Evolutionary conservation across 2,888 invertebrate genomes (phyloP), one percentile per base, ranked within the genome.

Genomic region (Andrena flavipes): DNA sequence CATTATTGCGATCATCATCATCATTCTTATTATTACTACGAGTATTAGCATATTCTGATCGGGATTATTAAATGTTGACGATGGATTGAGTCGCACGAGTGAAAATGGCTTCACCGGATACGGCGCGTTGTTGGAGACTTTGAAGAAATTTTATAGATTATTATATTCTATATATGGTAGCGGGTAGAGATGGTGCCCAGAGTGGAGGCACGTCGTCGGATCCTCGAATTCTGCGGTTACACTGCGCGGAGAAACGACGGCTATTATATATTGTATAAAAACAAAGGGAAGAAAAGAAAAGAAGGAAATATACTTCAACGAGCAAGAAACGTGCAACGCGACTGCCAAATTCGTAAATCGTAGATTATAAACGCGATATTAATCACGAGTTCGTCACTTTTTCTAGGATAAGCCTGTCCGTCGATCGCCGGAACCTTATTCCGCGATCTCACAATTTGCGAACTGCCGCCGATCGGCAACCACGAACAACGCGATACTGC

Each of bases 71-170:
- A 82, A 82, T 84, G 87, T 88, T 88, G 77, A 72, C 70, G 77
- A 80, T 80, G 84, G 87, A 88, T 79, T 76, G 85, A 72, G 87
- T 85, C 76, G 76, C 80, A 83, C 82, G 83, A 85, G 78, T 65
- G 73, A 68, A 74, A 73, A 71, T 80, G 87, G 77, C 79, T 88
- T 88, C 84, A 88, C 76, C 73, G 16, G 63, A 72, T 49, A 75
- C 23, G 63, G 81, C 82, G 80, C 75, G 84, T 92, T 92, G 91
- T 92, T 92, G 91, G 87, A 70, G 77, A 88, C 80, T 89, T 56
- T 90, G 85, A 81, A 89, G 85, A 92, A 90, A 92, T 91, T 92
- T 92, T 92, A 92, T 90, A 87, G 85, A 82, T 68, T 56, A 80
- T 73, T 84, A 83, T 85, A 88, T 88, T 88, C 83, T 88, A 87